Evolutionary conservation across 2,113 vertebrate species (phyloP), one percentile per base, ranked within the genome.

Genomic region (Malurus cyaneus): DNA sequence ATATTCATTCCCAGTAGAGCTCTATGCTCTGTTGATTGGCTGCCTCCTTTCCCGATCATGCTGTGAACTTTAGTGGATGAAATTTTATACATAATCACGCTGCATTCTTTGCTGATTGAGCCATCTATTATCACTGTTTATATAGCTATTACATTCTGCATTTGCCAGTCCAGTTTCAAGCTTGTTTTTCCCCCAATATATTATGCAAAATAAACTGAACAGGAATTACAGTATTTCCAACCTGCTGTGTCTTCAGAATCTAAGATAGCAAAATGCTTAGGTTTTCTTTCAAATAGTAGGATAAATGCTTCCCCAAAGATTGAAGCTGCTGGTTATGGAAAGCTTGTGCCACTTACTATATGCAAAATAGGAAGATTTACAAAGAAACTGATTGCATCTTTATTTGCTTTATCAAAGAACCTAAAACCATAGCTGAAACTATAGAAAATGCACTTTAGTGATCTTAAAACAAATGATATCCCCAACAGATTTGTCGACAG

Each of bases 381-480:
- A 98, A 97, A 97, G 96, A 96, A 93, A 92, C 96, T 97, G 97
- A 98, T 98, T 98, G 81, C 96, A 96, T 96, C 96, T 96, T 97
- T 96, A 97, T 97, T 98, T 97, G 93, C 95, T 97, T 97, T 96
- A 97, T 96, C 95, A 82, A 96, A 94, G 93, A 94, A 87, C 97
- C 86, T 91, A 96, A 96, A 97, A 95, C 65, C 89, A 95, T 94
- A 94, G 90, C 96, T 96, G 89, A 94, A 97, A 96, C 69, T 77
- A 94, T 91, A 95, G 95, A 94, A 97, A 96, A 94, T 59, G 84
- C 36, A 91, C 93, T 97, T 97, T 82, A 95, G 84, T 94, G 89
- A 65, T 96, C 84, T 97, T 95, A 83, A 94, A 97, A 81, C 87
- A 96, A 96, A 94, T 86, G 77, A 80, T 88, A 83, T 81, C 61